phyloP scores from a whole-genome alignment of 2,113 vertebrate genomes.

The Thoracochromis brauschi region DNA sequence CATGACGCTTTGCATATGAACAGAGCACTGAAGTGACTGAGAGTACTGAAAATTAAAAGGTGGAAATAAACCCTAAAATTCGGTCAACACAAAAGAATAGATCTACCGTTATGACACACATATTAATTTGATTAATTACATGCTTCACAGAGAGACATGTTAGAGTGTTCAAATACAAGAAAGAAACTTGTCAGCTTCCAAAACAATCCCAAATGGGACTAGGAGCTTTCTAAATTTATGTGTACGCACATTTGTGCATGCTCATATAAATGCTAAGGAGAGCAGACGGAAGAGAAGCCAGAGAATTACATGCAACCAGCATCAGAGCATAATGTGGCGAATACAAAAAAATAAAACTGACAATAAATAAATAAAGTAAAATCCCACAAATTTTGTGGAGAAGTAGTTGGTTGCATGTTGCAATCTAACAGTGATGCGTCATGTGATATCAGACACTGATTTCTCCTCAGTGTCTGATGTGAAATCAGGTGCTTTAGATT shows the following conservation, averaged over 20 bases:
- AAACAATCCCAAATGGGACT: background rate
- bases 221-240: background rate
- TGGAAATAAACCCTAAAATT: background rate
- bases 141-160: background rate
- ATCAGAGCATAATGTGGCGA: background rate
- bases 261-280: background rate
- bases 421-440: background rate
- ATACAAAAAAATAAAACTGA: background rate
- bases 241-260: background rate
- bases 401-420: background rate
- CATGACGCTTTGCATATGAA: background rate
- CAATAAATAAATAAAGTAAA: background rate
- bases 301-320: background rate
- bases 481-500: background rate
- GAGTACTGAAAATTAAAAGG: background rate
- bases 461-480: background rate
- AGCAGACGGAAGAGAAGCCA: background rate
- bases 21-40: background rate
- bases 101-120: background rate
- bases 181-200: background rate
- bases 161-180: background rate
- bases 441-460: background rate
- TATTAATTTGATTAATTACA: background rate
- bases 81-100: background rate
- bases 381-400: background rate